Percentiles rank a stretch among this genome's conserved stretches.
Evolutionary conservation across 2,888 invertebrate genomes (phyloP).

Genomic region (Parnassius apollo): DNA sequence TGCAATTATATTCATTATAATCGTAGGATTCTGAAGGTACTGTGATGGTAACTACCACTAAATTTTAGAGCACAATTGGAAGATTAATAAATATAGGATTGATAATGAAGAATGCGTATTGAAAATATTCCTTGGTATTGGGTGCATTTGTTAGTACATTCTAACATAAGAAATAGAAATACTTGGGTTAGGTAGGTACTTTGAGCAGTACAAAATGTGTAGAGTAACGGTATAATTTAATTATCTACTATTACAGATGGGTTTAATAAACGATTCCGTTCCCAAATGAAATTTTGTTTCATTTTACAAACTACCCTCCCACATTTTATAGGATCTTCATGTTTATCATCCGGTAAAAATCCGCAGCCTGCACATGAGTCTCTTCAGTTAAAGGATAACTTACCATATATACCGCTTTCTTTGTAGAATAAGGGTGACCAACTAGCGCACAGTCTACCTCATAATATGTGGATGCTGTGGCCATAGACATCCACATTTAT

Average conservation of each 20-base stretch:
- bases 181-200: slow-evolving; percentile 77
- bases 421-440: too few relatives aligned
- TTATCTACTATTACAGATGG: slow-evolving; percentile 76
- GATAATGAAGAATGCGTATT: slow-evolving; percentile 33
- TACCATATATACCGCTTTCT: too few relatives aligned
- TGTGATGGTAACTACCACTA: slow-evolving; percentile 70
- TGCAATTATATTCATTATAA: slow-evolving; percentile 53
- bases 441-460: too few relatives aligned
- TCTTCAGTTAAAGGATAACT: too few relatives aligned
- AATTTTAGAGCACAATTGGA: slow-evolving; percentile 56
- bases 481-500: too few relatives aligned
- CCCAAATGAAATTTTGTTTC: slow-evolving; percentile 65
- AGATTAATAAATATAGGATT: slow-evolving; percentile 33
- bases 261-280: slow-evolving; percentile 80
- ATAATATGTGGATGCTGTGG: too few relatives aligned
- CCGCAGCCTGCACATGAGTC: too few relatives aligned
- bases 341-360: too few relatives aligned
- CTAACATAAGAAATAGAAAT: slow-evolving; percentile 67
- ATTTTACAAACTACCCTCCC: slow-evolving; percentile 34
- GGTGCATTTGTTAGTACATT: slow-evolving; percentile 67
- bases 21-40: slow-evolving; percentile 67
- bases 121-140: slow-evolving; percentile 50
- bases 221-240: slow-evolving; percentile 77
- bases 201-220: slow-evolving; percentile 77
- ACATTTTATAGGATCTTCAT: too few relatives aligned